These are phyloP conservation scores for Poeciliopsis infans DNA, from an alignment of 2,797 vertebrate genomes.

Conservation along the genomic window DNA sequence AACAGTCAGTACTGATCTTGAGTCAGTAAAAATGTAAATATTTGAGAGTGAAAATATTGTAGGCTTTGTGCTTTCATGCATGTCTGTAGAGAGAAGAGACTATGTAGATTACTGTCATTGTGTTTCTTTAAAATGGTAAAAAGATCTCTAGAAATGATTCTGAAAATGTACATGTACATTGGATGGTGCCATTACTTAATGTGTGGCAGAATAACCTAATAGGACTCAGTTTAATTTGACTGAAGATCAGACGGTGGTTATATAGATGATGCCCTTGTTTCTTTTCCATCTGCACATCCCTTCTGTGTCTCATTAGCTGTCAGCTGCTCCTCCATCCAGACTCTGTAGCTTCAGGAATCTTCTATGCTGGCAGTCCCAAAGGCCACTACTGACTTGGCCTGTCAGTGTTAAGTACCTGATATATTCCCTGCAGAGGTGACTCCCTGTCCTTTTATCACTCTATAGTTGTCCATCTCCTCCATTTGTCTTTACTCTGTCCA, in stretches of 20 bases:
- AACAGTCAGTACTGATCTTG: background rate
- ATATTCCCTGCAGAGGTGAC: conserved; percentile 39
- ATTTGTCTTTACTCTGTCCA: conserved; percentile 1
- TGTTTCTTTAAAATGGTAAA: background rate
- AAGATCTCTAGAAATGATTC: background rate
- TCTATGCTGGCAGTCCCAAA: conserved; percentile 47
- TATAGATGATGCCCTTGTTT: conserved; percentile 5
- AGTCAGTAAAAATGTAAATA: background rate
- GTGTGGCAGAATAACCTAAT: background rate
- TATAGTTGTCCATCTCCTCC: conserved; percentile 17
- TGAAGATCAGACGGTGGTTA: background rate
- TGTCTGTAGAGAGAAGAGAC: background rate
- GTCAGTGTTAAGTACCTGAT: conserved; percentile 27
- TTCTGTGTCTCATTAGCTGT: conserved; percentile 49
- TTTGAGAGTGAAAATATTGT: background rate
- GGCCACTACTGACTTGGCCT: conserved; percentile 35
- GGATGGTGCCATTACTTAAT: background rate
- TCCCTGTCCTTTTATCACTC: conserved; percentile 48
- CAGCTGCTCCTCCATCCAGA: conserved; percentile 49
- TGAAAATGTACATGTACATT: background rate
- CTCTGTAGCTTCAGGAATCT: conserved; percentile 50
- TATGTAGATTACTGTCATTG: background rate
- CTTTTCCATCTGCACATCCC: conserved; percentile 18
- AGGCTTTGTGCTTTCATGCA: background rate
- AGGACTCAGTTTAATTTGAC: background rate